Evolutionary conservation across 1,140 invertebrate species (phyloP).

Genomic region (Holotrichia oblita): DNA sequence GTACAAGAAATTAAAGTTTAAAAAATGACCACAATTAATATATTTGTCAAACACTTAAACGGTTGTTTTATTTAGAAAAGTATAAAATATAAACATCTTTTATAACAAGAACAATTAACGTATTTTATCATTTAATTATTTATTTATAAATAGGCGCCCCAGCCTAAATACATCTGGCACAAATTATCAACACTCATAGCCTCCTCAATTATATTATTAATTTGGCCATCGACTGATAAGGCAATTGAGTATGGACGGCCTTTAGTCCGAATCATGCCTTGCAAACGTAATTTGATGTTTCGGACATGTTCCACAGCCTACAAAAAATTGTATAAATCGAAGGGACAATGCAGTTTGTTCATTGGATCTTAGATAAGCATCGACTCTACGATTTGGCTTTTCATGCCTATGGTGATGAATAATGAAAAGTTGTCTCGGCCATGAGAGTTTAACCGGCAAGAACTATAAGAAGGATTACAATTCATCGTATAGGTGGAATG

Average conservation of each 20-base stretch:
- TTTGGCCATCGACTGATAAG: constrained; percentile 92
- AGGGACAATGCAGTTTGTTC: too few species aligned
- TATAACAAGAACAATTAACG: neutral
- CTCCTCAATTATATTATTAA: constrained; percentile 89
- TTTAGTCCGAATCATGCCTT: constrained; percentile 77
- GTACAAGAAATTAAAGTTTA: neutral
- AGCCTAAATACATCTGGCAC: constrained; percentile 96
- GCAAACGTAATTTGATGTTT: constrained; percentile 84
- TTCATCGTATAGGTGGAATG: too few species aligned
- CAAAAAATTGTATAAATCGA: too few species aligned
- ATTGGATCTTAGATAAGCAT: too few species aligned
- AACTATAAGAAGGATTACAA: too few species aligned
- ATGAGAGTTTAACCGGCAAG: too few species aligned
- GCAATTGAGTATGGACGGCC: constrained; percentile 67
- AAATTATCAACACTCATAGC: constrained; percentile 90
- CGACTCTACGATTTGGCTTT: too few species aligned
- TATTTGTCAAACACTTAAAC: constrained; percentile 24
- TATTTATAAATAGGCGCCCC: constrained; percentile 84
- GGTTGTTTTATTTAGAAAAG: constrained; percentile 15
- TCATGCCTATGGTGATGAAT: too few species aligned
- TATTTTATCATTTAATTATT: neutral
- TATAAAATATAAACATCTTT: neutral
- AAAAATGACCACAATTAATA: constrained; percentile 32
- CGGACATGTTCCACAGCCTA: constrained; percentile 81
- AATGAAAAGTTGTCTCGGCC: too few species aligned